Conservation (phyloP, 2,888 invertebrate genomes). For the Harmothoe impar region DNA sequence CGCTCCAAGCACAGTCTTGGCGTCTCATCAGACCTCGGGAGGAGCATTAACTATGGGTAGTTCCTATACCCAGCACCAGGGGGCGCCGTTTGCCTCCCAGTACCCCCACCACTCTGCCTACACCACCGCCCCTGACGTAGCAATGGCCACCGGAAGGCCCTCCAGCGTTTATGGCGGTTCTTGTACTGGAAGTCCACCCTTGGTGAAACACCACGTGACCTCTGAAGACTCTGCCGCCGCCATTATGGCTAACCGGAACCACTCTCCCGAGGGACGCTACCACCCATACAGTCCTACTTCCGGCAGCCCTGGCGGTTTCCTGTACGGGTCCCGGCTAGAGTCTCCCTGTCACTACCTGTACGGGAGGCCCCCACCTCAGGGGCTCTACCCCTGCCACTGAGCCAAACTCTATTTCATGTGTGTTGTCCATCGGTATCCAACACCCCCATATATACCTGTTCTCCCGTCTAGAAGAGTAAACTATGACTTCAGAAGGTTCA, state of each 20-base stretch:
- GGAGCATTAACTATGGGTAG: background rate
- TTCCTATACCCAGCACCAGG: background rate
- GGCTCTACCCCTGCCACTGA: conserved; percentile 24
- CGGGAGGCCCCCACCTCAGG: background rate
- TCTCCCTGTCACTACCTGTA: background rate
- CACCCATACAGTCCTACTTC: background rate
- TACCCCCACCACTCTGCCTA: background rate
- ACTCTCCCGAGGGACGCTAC: conserved; percentile 1
- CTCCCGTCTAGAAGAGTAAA: no score
- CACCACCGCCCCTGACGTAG: background rate
- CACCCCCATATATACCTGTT: no score
- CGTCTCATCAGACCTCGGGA: background rate
- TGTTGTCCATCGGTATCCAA: no score
- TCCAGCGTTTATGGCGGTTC: background rate
- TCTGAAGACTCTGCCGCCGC: no score
- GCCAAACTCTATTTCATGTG: background rate
- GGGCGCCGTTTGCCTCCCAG: background rate
- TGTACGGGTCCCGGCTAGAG: background rate
- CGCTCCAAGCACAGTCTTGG: background rate
- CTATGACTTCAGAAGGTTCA: no score
- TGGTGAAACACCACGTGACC: background rate
- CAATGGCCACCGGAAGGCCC: background rate
- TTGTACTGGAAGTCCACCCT: background rate
- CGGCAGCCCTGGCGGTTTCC: background rate
- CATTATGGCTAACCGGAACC: background rate